phyloP scores from a whole-genome alignment of 2,113 vertebrate genomes.

The Pollachius pollachius region DNA sequence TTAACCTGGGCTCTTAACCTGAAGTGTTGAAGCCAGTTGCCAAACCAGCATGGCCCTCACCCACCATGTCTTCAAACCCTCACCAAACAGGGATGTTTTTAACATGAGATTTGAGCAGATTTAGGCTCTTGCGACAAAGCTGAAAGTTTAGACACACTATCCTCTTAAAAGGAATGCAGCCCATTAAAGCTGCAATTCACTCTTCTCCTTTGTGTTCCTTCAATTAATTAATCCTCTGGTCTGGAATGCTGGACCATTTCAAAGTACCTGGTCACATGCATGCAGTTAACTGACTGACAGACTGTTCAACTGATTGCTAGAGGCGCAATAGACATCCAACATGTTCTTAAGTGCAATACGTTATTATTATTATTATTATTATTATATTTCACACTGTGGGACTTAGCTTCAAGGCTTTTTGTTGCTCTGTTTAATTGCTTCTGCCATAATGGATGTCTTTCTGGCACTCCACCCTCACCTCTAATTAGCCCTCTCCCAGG shows the following conservation, averaged over 20 bases:
- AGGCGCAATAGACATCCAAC: too few relatives aligned
- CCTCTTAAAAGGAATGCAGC: background rate
- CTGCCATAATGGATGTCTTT: background rate
- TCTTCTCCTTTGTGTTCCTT: slow-evolving; percentile 8
- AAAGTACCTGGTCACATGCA: slow-evolving; percentile 30
- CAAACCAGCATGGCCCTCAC: background rate
- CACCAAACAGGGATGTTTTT: slow-evolving; percentile 8
- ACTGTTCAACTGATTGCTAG: too few relatives aligned
- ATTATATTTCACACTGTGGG: too few relatives aligned
- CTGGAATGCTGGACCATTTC: slow-evolving; percentile 46
- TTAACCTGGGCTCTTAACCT: too few relatives aligned
- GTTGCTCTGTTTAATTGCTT: background rate
- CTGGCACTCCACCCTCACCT: slow-evolving; percentile 12
- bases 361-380: too few relatives aligned
- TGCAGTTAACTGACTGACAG: too few relatives aligned
- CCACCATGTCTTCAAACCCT: too few relatives aligned
- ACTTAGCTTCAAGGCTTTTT: too few relatives aligned
- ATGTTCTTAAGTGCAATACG: too few relatives aligned
- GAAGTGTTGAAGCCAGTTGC: too few relatives aligned
- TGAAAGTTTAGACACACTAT: too few relatives aligned
- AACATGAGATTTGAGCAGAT: background rate
- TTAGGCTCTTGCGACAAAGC: background rate
- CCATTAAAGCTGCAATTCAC: slow-evolving; percentile 35
- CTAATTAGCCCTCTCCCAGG: slow-evolving; percentile 5
- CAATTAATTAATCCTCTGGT: slow-evolving; percentile 53